Conservation (phyloP, 2,888 invertebrate genomes). For the Atethmia centrago region DNA sequence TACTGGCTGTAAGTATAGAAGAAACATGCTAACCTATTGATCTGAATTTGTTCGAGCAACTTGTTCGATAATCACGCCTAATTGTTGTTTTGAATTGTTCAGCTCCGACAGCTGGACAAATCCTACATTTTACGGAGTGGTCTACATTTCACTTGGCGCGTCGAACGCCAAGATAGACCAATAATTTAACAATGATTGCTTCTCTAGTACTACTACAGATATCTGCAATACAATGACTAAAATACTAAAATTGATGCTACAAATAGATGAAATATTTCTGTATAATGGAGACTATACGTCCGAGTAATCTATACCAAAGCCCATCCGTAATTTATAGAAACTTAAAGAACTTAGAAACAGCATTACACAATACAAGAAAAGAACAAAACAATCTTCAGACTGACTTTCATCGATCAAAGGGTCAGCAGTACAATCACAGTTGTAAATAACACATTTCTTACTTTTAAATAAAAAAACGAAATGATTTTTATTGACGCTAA, state of each 20-base stretch:
- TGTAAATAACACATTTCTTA: slow-evolving; percentile 68
- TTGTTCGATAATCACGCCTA: neutral
- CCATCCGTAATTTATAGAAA: neutral
- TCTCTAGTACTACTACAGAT: neutral
- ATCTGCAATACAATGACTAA: neutral
- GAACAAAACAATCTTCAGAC: slow-evolving; percentile 15
- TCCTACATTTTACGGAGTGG: neutral
- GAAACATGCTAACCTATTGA: slow-evolving; percentile 33
- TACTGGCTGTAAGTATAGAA: slow-evolving; percentile 25
- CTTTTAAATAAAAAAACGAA: slow-evolving; percentile 60
- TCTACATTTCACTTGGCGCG: neutral
- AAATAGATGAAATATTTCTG: neutral
- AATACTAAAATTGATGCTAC: neutral
- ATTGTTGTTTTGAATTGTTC: neutral
- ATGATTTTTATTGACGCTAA: slow-evolving; percentile 73
- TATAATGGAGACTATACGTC: neutral
- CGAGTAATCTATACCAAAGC: neutral
- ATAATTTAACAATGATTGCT: neutral
- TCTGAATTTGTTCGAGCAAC: slow-evolving; percentile 22
- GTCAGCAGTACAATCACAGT: slow-evolving; percentile 56
- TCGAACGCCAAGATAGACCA: neutral
- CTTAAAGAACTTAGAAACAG: too few relatives aligned
- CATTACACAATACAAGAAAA: slow-evolving; percentile 19
- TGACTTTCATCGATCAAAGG: slow-evolving; percentile 60
- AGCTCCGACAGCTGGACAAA: neutral